Evolutionary conservation across 1,140 invertebrate species (phyloP).

Genomic region (Zelostemma sp.): DNA sequence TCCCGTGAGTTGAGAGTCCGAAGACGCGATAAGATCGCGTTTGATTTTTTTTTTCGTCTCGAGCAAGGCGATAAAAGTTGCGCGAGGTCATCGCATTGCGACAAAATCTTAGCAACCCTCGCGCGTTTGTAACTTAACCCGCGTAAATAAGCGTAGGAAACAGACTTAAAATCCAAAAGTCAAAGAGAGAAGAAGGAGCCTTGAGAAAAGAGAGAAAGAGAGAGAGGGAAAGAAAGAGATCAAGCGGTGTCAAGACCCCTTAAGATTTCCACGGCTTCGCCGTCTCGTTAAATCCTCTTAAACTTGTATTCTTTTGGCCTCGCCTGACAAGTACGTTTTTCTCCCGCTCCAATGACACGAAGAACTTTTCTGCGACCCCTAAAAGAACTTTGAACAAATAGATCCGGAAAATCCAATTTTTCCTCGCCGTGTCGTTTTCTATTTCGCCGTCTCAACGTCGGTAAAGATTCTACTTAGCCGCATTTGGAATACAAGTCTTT

Average conservation of each 20-base stretch:
- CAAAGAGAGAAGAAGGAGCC: conserved; percentile 26
- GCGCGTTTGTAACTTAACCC: conserved; percentile 53
- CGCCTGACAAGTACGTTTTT: conserved; percentile 52
- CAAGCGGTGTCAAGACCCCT: conserved; percentile 68
- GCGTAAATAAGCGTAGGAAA: conserved; percentile 47
- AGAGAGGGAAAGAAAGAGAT: conserved; percentile 56
- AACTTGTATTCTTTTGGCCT: conserved; percentile 71
- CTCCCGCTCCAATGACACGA: conserved; percentile 22
- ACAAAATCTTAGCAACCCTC: conserved; percentile 11
- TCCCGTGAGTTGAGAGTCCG: conserved; percentile 13
- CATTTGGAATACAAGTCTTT: background rate
- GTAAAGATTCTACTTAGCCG: background rate
- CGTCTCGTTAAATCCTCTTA: conserved; percentile 70
- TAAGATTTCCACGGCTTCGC: conserved; percentile 69
- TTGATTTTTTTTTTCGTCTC: too few species aligned
- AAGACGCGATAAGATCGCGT: conserved; percentile 14
- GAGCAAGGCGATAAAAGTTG: conserved; percentile 1
- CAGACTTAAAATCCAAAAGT: conserved; percentile 42
- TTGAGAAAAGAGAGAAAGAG: conserved; percentile 40
- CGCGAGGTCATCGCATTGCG: conserved; percentile 30
- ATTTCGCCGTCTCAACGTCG: conserved; percentile 7
- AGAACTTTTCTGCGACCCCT: conserved; percentile 24
- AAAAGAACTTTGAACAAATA: conserved; percentile 55
- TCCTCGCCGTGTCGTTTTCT: conserved; percentile 23
- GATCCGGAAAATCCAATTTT: conserved; percentile 60